phyloP scores from a whole-genome alignment of 2,888 invertebrate genomes.

The Molorchus minor region DNA sequence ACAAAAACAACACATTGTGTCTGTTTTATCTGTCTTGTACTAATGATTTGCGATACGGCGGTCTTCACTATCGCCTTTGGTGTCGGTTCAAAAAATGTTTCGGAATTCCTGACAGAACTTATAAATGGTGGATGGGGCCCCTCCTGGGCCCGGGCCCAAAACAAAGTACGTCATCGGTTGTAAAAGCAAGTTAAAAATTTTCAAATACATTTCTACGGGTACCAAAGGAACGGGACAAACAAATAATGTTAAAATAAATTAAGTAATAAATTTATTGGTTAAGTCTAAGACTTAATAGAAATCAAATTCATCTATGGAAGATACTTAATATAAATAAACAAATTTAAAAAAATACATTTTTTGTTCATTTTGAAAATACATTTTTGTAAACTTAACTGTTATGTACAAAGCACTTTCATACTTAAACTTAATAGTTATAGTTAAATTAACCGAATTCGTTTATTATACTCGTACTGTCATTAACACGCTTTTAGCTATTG shows the following conservation, averaged over 20 bases:
- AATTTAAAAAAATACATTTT: background rate
- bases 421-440: background rate
- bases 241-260: background rate
- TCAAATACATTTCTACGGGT: background rate
- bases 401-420: background rate
- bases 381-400: background rate
- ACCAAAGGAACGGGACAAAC: background rate
- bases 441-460: background rate
- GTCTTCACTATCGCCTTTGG: no score
- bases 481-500: background rate
- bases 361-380: background rate
- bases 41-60: no score
- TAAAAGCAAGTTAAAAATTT: background rate
- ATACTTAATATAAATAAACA: constrained; percentile 1
- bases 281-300: constrained; percentile 34
- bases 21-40: no score
- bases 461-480: background rate
- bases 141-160: background rate
- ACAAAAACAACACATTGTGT: no score
- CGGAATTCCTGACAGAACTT: no score
- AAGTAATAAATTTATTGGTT: constrained; percentile 33
- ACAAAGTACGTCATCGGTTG: background rate
- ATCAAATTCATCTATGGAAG: constrained; percentile 26
- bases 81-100: no score
- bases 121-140: no score